Conservation (phyloP, 2,797 vertebrate species). For the Luscinia luscinia region DNA sequence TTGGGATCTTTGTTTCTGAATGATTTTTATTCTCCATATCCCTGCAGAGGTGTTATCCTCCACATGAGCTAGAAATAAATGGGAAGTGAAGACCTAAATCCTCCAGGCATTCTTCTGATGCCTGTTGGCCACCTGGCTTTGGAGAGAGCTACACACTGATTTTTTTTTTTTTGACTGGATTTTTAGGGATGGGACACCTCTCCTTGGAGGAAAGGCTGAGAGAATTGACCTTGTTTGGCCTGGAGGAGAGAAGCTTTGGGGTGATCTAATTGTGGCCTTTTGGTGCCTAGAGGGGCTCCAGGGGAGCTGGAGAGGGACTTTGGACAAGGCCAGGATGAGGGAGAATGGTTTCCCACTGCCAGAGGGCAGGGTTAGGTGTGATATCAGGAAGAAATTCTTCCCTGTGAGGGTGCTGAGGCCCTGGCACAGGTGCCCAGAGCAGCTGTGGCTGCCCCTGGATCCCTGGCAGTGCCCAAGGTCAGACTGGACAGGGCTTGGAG, state of each 20-base stretch:
- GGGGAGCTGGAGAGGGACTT: not conserved
- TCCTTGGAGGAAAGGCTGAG: not conserved
- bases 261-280: not conserved
- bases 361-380: not conserved
- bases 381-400: fast-evolving
- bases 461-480: not conserved
- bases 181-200: not conserved
- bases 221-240: not conserved
- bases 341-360: not conserved
- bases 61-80: not conserved
- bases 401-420: not conserved
- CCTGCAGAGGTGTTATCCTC: not conserved
- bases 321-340: not conserved
- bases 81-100: not conserved
- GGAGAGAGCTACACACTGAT: not conserved
- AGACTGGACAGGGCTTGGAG: not conserved
- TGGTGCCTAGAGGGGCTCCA: not conserved
- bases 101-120: not conserved
- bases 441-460: not conserved
- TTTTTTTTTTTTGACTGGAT: not conserved
- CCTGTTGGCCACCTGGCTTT: not conserved
- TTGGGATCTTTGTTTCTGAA: not conserved
- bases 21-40: not conserved
- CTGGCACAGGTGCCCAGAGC: fast-evolving
- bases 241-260: not conserved